Conservation (phyloP, 2,888 invertebrate genomes). For the Eueremaeus valkanovi region DNA sequence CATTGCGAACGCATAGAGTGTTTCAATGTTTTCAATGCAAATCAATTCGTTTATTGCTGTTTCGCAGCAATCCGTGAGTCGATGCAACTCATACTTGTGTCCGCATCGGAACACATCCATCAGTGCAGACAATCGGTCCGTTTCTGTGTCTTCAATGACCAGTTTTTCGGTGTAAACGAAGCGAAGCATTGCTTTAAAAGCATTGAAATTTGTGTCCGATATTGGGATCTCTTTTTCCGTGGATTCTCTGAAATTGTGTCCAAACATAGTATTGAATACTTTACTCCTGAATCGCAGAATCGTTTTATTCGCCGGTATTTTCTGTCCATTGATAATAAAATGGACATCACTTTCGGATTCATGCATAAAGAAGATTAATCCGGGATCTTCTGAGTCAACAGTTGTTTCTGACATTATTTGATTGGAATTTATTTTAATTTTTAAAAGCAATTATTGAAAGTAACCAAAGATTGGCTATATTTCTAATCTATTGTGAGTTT, state of each 20-base stretch:
- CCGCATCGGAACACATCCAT: too few relatives aligned
- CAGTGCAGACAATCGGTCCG: too few relatives aligned
- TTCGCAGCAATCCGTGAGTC: background rate
- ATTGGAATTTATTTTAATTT: too few relatives aligned
- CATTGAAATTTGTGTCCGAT: background rate
- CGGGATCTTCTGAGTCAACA: too few relatives aligned
- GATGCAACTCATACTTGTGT: too few relatives aligned
- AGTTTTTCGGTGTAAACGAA: background rate
- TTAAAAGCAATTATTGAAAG: too few relatives aligned
- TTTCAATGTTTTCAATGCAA: too few relatives aligned
- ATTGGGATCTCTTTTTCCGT: background rate
- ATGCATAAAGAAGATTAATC: background rate
- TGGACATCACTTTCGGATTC: background rate
- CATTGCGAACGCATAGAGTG: too few relatives aligned
- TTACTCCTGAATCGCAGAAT: background rate
- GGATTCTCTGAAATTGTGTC: background rate
- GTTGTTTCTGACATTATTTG: too few relatives aligned
- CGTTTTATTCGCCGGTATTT: background rate
- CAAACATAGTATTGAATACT: conserved; percentile 1
- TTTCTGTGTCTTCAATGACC: background rate
- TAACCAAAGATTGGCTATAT: too few relatives aligned
- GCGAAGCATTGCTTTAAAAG: background rate
- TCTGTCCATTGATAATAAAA: background rate
- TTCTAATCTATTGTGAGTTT: too few relatives aligned
- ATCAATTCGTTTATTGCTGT: too few relatives aligned